phyloP scores from a whole-genome alignment of 2,888 invertebrate genomes.

The Sacculina carcini region DNA sequence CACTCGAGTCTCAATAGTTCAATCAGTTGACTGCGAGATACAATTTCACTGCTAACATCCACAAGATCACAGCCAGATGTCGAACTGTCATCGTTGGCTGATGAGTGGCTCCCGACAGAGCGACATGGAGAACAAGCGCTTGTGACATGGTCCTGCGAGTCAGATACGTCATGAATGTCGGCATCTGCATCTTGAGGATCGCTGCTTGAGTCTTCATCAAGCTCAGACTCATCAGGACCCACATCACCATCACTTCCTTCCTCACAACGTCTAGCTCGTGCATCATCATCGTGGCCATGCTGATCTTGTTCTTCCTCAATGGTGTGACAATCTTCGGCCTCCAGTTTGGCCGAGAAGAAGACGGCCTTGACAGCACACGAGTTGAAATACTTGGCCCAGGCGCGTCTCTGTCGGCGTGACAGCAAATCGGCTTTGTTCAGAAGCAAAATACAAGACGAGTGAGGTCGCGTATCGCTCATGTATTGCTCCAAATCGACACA shows the following conservation, averaged over 20 bases:
- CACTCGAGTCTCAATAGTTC: too few species aligned
- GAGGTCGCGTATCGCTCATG: slow-evolving; percentile 41
- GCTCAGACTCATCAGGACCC: slow-evolving; percentile 16
- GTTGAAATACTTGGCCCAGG: slow-evolving; percentile 65
- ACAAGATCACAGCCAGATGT: not conserved
- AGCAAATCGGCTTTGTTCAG: slow-evolving; percentile 90
- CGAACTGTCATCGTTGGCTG: not conserved
- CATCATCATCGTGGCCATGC: slow-evolving; percentile 13
- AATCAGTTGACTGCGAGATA: too few species aligned
- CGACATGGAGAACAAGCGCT: not conserved
- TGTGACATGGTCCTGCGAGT: too few species aligned
- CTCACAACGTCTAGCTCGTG: slow-evolving; percentile 4
- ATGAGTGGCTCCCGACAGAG: not conserved
- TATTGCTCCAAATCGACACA: slow-evolving; percentile 74
- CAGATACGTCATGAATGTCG: too few species aligned
- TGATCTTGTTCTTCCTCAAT: slow-evolving; percentile 7
- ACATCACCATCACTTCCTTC: slow-evolving; percentile 23
- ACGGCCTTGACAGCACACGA: slow-evolving; percentile 38
- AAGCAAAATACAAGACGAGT: slow-evolving; percentile 53
- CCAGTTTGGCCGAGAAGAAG: slow-evolving; percentile 62
- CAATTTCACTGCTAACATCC: not conserved
- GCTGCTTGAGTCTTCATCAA: slow-evolving; percentile 17
- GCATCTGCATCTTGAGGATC: not conserved
- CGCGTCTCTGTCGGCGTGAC: slow-evolving; percentile 43
- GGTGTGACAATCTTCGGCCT: slow-evolving; percentile 15